Evolutionary conservation across 2,888 invertebrate genomes (phyloP), one percentile per base, ranked within the genome.

Genomic region (Pycnomerus fuliginosus): DNA sequence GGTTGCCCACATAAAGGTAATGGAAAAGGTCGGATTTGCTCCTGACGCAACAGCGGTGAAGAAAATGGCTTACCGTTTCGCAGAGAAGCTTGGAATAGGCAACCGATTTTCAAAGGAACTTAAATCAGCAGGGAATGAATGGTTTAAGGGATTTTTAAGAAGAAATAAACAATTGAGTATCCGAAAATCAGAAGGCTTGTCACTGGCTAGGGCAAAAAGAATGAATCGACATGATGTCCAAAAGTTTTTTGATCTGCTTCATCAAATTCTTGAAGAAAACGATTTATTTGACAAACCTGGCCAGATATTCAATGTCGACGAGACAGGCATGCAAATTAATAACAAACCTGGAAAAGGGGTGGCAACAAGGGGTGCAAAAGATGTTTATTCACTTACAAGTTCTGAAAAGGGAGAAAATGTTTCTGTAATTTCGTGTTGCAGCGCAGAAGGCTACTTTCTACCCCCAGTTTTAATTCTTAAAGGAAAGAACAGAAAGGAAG

Each of bases 401-500:
- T n/a, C n/a, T n/a, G n/a, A n/a, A n/a, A n/a, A n/a, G 38, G 35
- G 37, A n/a, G n/a, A n/a, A n/a, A n/a, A n/a, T n/a, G n/a, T n/a
- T n/a, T n/a, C n/a, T n/a, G n/a, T n/a, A n/a, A n/a, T n/a, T n/a
- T n/a, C n/a, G n/a, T n/a, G n/a, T n/a, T n/a, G n/a, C n/a, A n/a
- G n/a, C n/a, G n/a, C n/a, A n/a, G n/a, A n/a, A n/a, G n/a, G n/a
- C n/a, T n/a, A 30, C 25, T 49, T 49, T 22, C 20, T 51, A 7
- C 48, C 41, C 7, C 52, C 46, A 11, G 30, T 29, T 34, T 27
- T 38, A 7, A 35, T 49, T 7, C 28, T 52, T 16, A 49, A 52
- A 33, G 45, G 44, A 4, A 29, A 40, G n/a, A 44, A 50, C 27
- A 32, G 35, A 22, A 44, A 50, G 12, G 12, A 27, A 31, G 23